These are phyloP conservation scores for Sinelater perroti DNA, from an alignment of 2,888 invertebrate genomes.

Conservation along the genomic window DNA sequence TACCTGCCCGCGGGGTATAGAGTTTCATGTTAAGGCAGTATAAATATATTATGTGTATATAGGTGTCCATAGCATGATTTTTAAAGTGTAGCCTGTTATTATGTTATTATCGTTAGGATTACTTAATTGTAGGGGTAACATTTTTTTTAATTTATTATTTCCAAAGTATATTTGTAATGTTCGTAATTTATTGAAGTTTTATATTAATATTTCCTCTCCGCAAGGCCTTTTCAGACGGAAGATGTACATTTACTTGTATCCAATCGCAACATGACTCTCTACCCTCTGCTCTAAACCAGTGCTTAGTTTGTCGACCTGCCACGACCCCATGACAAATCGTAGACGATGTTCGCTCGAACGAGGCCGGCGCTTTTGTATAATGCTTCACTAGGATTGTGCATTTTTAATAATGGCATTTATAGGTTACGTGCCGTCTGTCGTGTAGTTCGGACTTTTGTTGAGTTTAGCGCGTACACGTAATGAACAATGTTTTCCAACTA, in stretches of 20 bases:
- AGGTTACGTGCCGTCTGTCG: constrained; percentile 42
- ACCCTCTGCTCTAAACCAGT: constrained; percentile 25
- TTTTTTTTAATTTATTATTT: constrained; percentile 37
- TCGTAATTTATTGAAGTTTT: constrained; percentile 36
- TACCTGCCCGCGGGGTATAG: constrained; percentile 27
- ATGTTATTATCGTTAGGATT: no score
- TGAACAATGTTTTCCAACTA: constrained; percentile 44
- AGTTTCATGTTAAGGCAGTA: constrained; percentile 30
- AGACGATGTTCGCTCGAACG: not conserved
- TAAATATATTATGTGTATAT: constrained; percentile 27
- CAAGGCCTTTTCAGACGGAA: constrained; percentile 22
- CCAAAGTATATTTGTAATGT: constrained; percentile 36
- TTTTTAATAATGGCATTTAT: constrained; percentile 46
- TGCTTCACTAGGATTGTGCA: constrained; percentile 37
- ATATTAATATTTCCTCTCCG: constrained; percentile 25
- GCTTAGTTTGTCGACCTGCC: constrained; percentile 20
- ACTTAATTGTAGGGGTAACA: constrained; percentile 29
- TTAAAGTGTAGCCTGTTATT: constrained; percentile 25
- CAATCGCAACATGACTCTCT: constrained; percentile 27
- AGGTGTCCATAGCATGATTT: constrained; percentile 22
- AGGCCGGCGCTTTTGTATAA: constrained; percentile 36
- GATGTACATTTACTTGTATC: constrained; percentile 26
- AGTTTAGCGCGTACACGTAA: constrained; percentile 43
- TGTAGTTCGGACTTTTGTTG: constrained; percentile 39
- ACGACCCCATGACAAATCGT: constrained; percentile 22